These are phyloP conservation scores for Eclectus roratus DNA, from an alignment of 2,113 vertebrate species.

Conservation along the genomic window DNA sequence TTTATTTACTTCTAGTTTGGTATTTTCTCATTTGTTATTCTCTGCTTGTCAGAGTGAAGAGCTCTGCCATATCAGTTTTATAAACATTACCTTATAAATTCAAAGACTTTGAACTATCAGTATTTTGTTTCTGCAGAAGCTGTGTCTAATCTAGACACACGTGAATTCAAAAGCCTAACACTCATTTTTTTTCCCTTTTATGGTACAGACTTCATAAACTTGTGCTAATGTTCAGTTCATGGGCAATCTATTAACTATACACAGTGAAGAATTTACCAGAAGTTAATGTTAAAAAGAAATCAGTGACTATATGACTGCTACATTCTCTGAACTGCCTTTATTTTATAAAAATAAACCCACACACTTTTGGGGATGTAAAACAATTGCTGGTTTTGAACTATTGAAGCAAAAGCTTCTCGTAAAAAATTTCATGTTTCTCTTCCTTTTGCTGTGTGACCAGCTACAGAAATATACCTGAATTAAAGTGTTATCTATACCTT, in stretches of 20 bases:
- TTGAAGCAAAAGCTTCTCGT: neutral
- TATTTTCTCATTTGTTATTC: neutral
- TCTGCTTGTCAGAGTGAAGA: neutral
- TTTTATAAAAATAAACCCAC: neutral
- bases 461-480: neutral
- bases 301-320: neutral
- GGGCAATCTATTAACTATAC: neutral
- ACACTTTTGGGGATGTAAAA: neutral
- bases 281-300: neutral
- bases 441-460: neutral
- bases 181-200: neutral
- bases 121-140: neutral
- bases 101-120: neutral
- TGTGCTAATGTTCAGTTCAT: neutral
- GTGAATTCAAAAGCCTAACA: neutral
- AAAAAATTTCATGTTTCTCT: neutral
- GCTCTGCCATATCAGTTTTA: neutral
- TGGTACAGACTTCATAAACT: neutral
- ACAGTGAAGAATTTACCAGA: neutral
- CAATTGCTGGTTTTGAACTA: neutral
- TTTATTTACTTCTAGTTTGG: neutral
- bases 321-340: neutral
- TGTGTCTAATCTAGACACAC: neutral
- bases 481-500: slow-evolving; percentile 67
- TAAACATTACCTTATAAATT: neutral